Base-by-base conservation (phyloP, 2,888 invertebrate species). In the Hydroisotoma schaefferi region DNA sequence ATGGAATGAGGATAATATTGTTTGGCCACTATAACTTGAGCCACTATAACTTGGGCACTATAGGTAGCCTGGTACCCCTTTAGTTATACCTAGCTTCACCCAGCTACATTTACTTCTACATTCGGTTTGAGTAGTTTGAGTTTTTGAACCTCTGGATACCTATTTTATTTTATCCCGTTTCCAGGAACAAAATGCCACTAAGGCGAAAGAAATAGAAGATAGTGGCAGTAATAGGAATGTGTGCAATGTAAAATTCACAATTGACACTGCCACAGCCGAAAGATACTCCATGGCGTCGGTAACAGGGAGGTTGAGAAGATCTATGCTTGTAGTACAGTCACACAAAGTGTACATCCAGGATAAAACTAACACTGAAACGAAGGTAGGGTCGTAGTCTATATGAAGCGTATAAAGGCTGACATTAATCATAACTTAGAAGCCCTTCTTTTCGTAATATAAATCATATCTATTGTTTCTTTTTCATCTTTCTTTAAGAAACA, bases 341-440 rank as follows among this genome's bases (percentile, higher is more conserved):
- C n/a, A n/a, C n/a, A n/a, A 18, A 15, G 40, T 15, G 40, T 40
- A 40, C 8, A 33, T 8, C 15, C 40, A 40, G 5, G 40, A 15
- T 18, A 5, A 40, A 4, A 40, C n/a, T 40, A 20, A 18, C 33
- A 33, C 33, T 8, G 33, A 15, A 33, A 33, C 33, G 33, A 15
- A 15, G n/a, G n/a, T 5, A 15, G 20, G 40, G 40, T 20, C 40
- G n/a, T 15, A 18, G 8, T 40, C 43, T 44, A 54, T 44, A 43
- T 27, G n/a, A 23, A 57, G 55, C 53, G 48, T 56, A 65, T 61
- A 61, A 65, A 65, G 56, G 57, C 61, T 65, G 65, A 65, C 61
- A 65, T 65, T 65, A 65, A 65, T 65, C 65, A 65, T 65, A 65
- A 61, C 61, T 61, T 61, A 59, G 55, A 58, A 61, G 64, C 58